phyloP scores from a whole-genome alignment of 2,113 vertebrate genomes.

The Oxyruncus cristatus region DNA sequence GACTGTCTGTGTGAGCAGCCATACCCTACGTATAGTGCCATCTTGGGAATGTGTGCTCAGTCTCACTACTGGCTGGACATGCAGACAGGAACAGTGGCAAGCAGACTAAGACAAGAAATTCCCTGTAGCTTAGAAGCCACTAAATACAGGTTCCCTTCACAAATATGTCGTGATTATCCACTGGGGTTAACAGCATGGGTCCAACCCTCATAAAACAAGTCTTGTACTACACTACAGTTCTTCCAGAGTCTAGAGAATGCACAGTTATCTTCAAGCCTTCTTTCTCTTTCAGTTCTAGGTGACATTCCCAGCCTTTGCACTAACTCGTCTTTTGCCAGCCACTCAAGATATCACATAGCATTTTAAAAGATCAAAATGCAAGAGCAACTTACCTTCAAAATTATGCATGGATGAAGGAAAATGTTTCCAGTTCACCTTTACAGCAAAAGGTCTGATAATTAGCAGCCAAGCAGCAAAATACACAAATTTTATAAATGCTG shows the following conservation, averaged over 20 bases:
- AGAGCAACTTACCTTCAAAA: neutral
- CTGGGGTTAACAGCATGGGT: neutral
- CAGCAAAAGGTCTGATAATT: neutral
- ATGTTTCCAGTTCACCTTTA: neutral
- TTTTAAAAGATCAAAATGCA: neutral
- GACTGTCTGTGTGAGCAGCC: neutral
- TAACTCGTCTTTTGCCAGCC: neutral
- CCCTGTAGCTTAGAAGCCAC: neutral
- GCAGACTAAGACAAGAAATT: neutral
- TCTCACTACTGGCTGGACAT: accelerated
- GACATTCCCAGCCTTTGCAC: neutral
- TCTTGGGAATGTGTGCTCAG: neutral
- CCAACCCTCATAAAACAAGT: neutral
- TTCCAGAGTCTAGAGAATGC: neutral
- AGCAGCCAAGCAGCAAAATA: neutral
- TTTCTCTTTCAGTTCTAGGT: neutral
- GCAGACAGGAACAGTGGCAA: neutral
- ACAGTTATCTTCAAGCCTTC: neutral
- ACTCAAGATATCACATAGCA: neutral
- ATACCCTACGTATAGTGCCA: neutral
- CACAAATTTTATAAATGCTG: neutral
- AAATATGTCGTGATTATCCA: neutral
- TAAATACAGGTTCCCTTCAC: neutral
- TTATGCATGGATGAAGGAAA: neutral
- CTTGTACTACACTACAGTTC: neutral